Base-by-base conservation (phyloP, 2,888 invertebrate species). In the Stratiomys singularior region DNA sequence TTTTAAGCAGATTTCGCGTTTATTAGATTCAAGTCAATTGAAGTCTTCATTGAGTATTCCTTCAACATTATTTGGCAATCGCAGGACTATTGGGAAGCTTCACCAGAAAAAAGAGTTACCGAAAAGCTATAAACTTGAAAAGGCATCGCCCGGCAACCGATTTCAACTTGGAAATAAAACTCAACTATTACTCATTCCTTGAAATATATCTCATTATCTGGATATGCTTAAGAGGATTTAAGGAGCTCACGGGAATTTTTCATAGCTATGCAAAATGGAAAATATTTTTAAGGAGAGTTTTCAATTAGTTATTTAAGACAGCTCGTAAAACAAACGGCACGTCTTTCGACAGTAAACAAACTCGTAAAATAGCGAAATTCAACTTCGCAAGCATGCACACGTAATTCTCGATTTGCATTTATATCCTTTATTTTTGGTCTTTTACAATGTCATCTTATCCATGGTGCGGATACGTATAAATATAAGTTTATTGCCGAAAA, bases 251-350 rank as follows among this genome's bases (percentile, higher is more conserved):
- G 5, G 37, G 9, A 27, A 66, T 18, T 37, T 27, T 11, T 66
- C 37, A 4, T 15, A 66, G 37, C 66, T 37, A 37, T 18, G 25
- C 37, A 66, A 15, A 27, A 27, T 66, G 27, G 25, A 11, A n/a
- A 56, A 52, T 56, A 72, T 27, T 72, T 72, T 72, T 52, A 72
- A 27, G n/a, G 52, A 23, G 15, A 72, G 27, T 72, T 72, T 72
- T 72, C 71, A 72, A 72, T 72, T 72, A 72, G 71, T 72, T 52
- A 72, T 72, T 72, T 72, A 72, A 52, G 71, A 72, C 71, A 28
- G 13, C 27, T 52, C 56, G 30, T 52, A 52, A 52, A 47, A 18
- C 7, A 56, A 72, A 72, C 15, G 56, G 71, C 71, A 72, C 71
- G 69, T 72, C 56, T n/a, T 56, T 28, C 56, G 25, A 52, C 71